These are phyloP conservation scores for Brotula barbata DNA, from an alignment of 2,797 vertebrate genomes.

Conservation along the genomic window DNA sequence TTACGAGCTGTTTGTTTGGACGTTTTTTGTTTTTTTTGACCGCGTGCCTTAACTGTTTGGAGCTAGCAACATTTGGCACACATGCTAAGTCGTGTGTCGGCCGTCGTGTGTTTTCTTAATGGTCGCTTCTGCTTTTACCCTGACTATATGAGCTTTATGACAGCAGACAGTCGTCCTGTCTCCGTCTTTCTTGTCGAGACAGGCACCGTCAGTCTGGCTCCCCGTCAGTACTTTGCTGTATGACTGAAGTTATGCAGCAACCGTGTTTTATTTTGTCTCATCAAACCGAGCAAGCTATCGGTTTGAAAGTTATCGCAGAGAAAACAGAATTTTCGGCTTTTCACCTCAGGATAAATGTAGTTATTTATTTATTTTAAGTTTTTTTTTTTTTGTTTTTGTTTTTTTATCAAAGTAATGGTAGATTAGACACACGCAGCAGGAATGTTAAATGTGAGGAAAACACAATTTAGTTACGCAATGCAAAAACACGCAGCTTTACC, in stretches of 20 bases:
- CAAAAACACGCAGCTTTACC: background rate
- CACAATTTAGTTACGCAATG: too few relatives aligned
- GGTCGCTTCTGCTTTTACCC: constrained; percentile 15
- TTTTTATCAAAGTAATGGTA: background rate
- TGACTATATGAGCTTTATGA: constrained; percentile 18
- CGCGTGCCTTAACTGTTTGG: background rate
- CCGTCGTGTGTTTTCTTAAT: constrained; percentile 13
- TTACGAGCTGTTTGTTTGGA: background rate
- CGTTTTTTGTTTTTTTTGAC: background rate
- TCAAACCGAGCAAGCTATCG: background rate
- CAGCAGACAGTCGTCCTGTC: constrained; percentile 25
- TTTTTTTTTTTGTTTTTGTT: too few relatives aligned
- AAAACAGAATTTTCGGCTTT: too few relatives aligned
- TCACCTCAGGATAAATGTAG: background rate
- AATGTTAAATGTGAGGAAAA: too few relatives aligned
- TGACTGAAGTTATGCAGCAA: background rate
- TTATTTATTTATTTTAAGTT: too few relatives aligned
- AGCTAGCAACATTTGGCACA: background rate
- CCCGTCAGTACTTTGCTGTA: background rate
- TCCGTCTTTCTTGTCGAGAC: background rate
- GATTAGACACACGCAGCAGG: background rate
- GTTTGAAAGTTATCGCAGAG: background rate
- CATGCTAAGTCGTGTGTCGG: background rate
- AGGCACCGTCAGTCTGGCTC: background rate
- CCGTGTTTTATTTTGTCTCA: background rate